Base-by-base conservation (phyloP, 2,888 invertebrate species). In the Sinohyriopsis cumingii region DNA sequence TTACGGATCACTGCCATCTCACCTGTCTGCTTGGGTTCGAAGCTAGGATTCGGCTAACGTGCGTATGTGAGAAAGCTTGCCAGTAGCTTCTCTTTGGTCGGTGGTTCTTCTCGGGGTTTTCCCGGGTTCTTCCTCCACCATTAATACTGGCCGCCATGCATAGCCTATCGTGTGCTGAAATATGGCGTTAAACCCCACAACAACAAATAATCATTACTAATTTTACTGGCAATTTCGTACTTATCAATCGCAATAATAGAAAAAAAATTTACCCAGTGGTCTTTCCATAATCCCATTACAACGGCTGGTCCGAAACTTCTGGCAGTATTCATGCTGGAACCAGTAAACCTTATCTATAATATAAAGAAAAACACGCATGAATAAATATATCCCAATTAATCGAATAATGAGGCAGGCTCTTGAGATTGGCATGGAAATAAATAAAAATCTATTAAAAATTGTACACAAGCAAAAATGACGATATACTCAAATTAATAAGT, bases 251-350 rank as follows among this genome's bases (percentile, higher is more conserved):
- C 33, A 33, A 33, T 33, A 33, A 33, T 33, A 1, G 28, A 24
- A 3, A 12, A 22, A 22, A 18, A 60, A 18, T 1, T 5, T 91
- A 95, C 94, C 96, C 96, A 97, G 85, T 97, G 96, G 82, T 95
- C 90, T 6, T 91, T 90, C 94, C 95, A 96, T 54, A 91, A 90
- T 75, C 93, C 93, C 76, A 93, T 93, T 67, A 96, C 93, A 25
- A 96, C 93, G 4, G 96, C 95, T 1, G 95, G 95, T 71, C 96
- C 97, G 85, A 97, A 93, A 71, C 95, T 94, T 74, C 97, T 92
- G 0, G 96, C 96, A 0, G 96, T 96, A 91, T 97, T 97, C 96
- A 97, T 96, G 83, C 96, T 94, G 59, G 96, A 93, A 59, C 96
- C 96, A 15, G 96, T 96, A 78, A 92, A 93, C 71, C 91, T 91